Evolutionary conservation across 2,797 vertebrate species (phyloP).

Genomic region (Sebastolobus altivelis): DNA sequence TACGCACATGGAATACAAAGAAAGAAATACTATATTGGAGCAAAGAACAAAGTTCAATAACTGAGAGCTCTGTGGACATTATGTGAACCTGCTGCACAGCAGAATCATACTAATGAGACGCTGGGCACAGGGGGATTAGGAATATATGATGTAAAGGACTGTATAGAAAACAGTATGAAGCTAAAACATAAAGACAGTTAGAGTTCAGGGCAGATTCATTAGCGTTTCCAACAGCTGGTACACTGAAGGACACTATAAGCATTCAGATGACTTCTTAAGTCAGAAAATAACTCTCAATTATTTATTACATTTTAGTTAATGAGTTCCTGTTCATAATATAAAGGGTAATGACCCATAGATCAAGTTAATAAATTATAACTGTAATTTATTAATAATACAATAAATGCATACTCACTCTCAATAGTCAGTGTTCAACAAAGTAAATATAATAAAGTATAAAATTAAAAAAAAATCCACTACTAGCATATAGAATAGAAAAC

Average conservation of each 20-base stretch:
- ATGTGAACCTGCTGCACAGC: conserved; percentile 21
- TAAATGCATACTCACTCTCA: conserved; percentile 12
- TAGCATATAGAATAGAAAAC: background rate
- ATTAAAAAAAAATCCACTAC: background rate
- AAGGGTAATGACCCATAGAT: conserved; percentile 39
- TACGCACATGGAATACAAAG: conserved; percentile 10
- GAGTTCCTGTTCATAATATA: conserved; percentile 33
- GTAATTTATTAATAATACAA: conserved; percentile 37
- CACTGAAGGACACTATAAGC: background rate
- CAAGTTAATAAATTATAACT: conserved; percentile 26
- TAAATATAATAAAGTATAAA: background rate
- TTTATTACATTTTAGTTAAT: conserved; percentile 13
- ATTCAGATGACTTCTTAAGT: background rate
- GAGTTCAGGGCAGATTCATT: background rate
- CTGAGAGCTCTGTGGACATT: conserved; percentile 4
- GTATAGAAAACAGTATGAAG: background rate
- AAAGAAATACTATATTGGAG: conserved; percentile 34
- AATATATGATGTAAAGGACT: background rate
- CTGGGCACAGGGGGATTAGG: background rate
- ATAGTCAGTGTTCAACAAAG: conserved; percentile 8
- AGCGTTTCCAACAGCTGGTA: background rate
- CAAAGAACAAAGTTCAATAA: conserved; percentile 52
- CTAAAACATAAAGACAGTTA: background rate
- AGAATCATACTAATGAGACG: conserved; percentile 35
- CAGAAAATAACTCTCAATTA: conserved; percentile 2